phyloP scores from a whole-genome alignment of 2,888 invertebrate species.

The Frankliniella fusca region DNA sequence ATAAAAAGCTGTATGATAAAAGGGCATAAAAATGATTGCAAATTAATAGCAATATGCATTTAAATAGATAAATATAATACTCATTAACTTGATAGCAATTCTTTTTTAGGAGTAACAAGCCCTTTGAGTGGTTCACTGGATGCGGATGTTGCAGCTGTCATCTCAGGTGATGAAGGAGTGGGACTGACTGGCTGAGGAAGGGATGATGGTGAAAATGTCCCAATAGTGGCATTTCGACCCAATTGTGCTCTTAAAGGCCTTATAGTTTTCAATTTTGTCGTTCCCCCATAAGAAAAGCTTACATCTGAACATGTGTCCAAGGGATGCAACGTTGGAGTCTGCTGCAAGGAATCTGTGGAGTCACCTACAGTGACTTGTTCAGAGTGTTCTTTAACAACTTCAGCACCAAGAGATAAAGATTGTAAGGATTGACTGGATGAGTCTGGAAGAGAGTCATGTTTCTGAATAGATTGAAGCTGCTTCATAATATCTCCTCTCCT shows the following conservation, averaged over 20 bases:
- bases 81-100: background rate
- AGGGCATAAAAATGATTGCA: background rate
- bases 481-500: background rate
- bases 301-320: conserved; percentile 70
- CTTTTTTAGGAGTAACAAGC: background rate
- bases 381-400: background rate
- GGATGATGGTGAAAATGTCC: background rate
- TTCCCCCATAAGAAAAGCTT: conserved; percentile 74
- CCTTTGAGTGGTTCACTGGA: background rate
- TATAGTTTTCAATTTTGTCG: conserved; percentile 72
- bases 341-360: conserved; percentile 30
- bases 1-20: background rate
- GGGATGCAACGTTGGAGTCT: conserved; percentile 55
- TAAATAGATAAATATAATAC: background rate
- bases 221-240: background rate
- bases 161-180: background rate
- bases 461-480: background rate
- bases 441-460: background rate
- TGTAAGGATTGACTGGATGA: background rate
- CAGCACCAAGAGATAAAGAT: background rate
- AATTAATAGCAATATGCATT: background rate
- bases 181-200: background rate
- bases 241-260: conserved; percentile 48
- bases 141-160: background rate
- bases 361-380: background rate